These are phyloP conservation scores for Stigmatopora nigra DNA, from an alignment of 2,113 vertebrate species.

Conservation along the genomic window DNA sequence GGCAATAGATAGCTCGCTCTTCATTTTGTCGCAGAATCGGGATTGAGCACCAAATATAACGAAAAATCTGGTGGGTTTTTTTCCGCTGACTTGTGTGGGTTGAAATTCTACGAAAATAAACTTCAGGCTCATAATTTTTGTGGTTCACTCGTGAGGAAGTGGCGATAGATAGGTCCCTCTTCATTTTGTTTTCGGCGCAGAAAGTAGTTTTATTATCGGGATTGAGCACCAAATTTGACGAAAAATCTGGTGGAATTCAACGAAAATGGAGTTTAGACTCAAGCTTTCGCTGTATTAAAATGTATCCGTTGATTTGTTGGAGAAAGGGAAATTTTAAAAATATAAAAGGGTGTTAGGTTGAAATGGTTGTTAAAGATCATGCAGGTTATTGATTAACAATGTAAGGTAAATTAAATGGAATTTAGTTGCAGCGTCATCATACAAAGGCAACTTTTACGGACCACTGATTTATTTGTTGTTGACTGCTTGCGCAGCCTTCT, in stretches of 20 bases:
- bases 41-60: not conserved
- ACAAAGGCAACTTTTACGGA: conserved; percentile 16
- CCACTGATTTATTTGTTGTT: conserved; percentile 9
- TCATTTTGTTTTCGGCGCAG: too few relatives aligned
- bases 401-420: not conserved
- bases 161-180: too few relatives aligned
- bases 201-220: too few relatives aligned
- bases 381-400: not conserved
- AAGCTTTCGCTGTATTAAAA: too few relatives aligned
- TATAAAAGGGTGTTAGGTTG: not conserved
- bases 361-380: not conserved
- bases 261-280: too few relatives aligned
- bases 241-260: not conserved
- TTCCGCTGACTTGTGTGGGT: not conserved
- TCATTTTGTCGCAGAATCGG: not conserved
- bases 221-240: too few relatives aligned
- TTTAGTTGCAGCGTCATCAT: conserved; percentile 2
- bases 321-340: too few relatives aligned
- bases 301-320: too few relatives aligned
- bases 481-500: not conserved
- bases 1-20: not conserved
- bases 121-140: too few relatives aligned
- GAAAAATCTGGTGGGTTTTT: not conserved
- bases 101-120: too few relatives aligned
- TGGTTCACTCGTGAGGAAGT: too few relatives aligned